These are phyloP conservation scores for Ferrisia virgata DNA, from an alignment of 2,888 invertebrate species.

Conservation along the genomic window DNA sequence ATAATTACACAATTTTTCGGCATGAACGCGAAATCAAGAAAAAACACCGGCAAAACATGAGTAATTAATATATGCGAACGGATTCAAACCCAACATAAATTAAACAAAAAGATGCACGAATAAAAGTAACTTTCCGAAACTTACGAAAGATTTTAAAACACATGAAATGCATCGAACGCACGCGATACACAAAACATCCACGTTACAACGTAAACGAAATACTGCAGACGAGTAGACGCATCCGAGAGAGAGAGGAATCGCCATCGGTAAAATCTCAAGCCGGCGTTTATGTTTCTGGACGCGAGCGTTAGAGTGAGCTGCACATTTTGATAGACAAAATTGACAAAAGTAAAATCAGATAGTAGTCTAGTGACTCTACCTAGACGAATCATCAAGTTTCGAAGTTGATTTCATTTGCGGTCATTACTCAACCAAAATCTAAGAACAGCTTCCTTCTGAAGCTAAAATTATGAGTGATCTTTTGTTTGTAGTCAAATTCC, in stretches of 20 bases:
- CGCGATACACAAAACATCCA: not conserved
- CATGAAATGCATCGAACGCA: not conserved
- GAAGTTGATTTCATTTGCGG: too few relatives aligned
- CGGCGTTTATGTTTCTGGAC: not conserved
- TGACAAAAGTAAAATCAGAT: too few relatives aligned
- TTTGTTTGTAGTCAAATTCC: too few relatives aligned
- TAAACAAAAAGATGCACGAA: not conserved
- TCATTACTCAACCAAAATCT: too few relatives aligned
- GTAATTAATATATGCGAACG: not conserved
- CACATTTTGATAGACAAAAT: not conserved
- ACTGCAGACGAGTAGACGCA: conserved; percentile 1
- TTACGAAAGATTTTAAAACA: conserved; percentile 13
- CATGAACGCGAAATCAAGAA: not conserved
- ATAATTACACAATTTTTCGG: conserved; percentile 9
- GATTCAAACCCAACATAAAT: not conserved
- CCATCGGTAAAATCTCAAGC: not conserved
- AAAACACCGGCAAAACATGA: not conserved
- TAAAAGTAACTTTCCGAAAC: not conserved
- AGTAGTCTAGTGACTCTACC: too few relatives aligned
- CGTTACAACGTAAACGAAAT: not conserved
- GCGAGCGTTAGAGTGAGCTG: not conserved
- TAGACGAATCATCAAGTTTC: too few relatives aligned
- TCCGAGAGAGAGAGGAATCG: conserved; percentile 4
- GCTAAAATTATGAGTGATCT: too few relatives aligned
- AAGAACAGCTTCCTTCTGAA: too few relatives aligned